Evolutionary conservation across 2,888 invertebrate genomes (phyloP).

Genomic region (Prosopocoilus inquinatus): DNA sequence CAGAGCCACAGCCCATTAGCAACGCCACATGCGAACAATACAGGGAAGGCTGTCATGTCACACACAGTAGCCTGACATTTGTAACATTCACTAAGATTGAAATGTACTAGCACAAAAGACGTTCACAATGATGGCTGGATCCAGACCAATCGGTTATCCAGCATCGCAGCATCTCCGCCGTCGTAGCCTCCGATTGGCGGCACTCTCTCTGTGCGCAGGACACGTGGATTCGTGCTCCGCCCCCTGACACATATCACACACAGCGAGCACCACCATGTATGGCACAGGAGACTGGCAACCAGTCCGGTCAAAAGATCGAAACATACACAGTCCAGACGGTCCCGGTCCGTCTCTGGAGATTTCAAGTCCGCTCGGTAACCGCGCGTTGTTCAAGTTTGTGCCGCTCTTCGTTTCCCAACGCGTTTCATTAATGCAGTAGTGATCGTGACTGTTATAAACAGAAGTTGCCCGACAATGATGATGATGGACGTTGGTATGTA

Average conservation of each 20-base stretch:
- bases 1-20: conserved; percentile 38
- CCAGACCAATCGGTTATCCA: conserved; percentile 47
- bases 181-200: conserved; percentile 38
- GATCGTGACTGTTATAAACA: too few relatives aligned
- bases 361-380: conserved; percentile 7
- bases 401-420: not conserved
- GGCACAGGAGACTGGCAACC: conserved; percentile 25
- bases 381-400: not conserved
- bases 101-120: conserved; percentile 42
- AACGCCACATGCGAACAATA: conserved; percentile 45
- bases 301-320: conserved; percentile 28
- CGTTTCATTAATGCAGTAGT: too few relatives aligned
- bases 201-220: conserved; percentile 37
- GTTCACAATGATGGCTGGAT: conserved; percentile 50
- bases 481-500: conserved; percentile 83
- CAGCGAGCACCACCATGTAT: conserved; percentile 28
- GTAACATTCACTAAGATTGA: conserved; percentile 48
- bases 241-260: conserved; percentile 33
- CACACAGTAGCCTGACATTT: conserved; percentile 49
- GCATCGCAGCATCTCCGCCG: conserved; percentile 45
- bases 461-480: conserved; percentile 57
- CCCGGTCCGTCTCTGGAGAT: conserved; percentile 7
- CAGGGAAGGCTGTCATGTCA: conserved; percentile 49
- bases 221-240: conserved; percentile 40
- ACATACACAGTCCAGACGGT: conserved; percentile 20